phyloP scores from a whole-genome alignment of 2,888 invertebrate species.

The Thera obeliscata region DNA sequence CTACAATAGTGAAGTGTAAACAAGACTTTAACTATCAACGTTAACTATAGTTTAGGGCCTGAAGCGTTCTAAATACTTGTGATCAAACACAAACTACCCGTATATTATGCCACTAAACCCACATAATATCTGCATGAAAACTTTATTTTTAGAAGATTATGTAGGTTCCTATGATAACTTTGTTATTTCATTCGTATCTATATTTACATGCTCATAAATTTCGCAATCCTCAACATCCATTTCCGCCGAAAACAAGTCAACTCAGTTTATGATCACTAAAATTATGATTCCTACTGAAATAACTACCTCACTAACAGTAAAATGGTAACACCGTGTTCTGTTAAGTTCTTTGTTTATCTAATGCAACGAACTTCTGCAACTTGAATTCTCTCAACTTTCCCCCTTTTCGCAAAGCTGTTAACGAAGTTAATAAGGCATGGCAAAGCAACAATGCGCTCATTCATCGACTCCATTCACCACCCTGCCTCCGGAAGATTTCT shows the following conservation, averaged over 20 bases:
- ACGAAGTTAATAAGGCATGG: conserved; percentile 38
- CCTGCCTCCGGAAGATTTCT: conserved; percentile 40
- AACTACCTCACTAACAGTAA: neutral
- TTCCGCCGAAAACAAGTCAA: conserved; percentile 1
- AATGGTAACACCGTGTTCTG: conserved; percentile 1
- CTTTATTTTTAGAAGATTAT: conserved; percentile 14
- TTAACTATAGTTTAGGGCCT: neutral
- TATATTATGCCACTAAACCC: conserved; percentile 3
- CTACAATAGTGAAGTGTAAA: neutral
- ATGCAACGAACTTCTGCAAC: conserved; percentile 13
- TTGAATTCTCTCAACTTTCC: conserved; percentile 34
- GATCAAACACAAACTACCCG: conserved; percentile 10
- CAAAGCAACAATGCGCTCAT: conserved; percentile 37
- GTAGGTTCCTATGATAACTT: neutral
- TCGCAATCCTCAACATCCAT: neutral
- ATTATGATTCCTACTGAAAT: neutral
- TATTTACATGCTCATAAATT: conserved; percentile 6
- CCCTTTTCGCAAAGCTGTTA: conserved; percentile 38
- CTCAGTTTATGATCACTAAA: neutral
- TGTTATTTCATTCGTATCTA: conserved; percentile 1
- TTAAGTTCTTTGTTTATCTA: conserved; percentile 2
- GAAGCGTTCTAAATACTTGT: neutral
- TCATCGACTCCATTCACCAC: conserved; percentile 41
- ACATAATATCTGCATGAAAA: conserved; percentile 11
- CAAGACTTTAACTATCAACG: neutral